Percentiles rank a stretch among this genome's conserved stretches.
These are phyloP conservation scores for Volucella inanis DNA, from an alignment of 2,888 invertebrate species.

Conservation along the genomic window DNA sequence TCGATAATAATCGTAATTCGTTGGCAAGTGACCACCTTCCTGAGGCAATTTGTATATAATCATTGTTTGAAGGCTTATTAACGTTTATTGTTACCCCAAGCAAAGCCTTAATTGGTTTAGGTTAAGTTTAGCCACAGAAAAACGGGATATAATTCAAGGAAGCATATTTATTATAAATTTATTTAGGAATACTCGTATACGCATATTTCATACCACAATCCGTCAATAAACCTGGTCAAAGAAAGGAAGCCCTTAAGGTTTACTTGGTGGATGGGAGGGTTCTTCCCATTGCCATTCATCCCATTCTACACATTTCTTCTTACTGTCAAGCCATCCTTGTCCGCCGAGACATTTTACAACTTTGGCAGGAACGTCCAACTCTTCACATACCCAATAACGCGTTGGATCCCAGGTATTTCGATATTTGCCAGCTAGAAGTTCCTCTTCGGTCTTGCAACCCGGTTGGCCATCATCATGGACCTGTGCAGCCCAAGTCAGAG, in stretches of 20 bases:
- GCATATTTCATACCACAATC: no score
- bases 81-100: no score
- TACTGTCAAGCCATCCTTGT: background rate
- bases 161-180: no score
- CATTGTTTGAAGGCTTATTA: no score
- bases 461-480: conserved; percentile 77
- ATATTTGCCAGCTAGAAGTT: conserved; percentile 76
- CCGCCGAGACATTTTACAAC: background rate
- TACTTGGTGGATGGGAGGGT: conserved; percentile 73
- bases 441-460: conserved; percentile 77
- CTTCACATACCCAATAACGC: conserved; percentile 7
- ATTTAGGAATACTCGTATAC: no score
- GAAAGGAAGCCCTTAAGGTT: conserved; percentile 55
- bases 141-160: no score
- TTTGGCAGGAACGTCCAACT: background rate
- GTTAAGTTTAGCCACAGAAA: no score
- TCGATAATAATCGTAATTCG: no score
- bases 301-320: conserved; percentile 78
- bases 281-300: conserved; percentile 78
- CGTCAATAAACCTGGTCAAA: background rate
- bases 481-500: conserved; percentile 49
- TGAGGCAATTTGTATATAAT: no score
- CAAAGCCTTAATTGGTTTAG: no score
- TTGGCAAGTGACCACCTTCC: no score
- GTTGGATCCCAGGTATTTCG: conserved; percentile 78